phyloP scores from a whole-genome alignment of 1,140 invertebrate genomes.

The Drosophila triauraria region DNA sequence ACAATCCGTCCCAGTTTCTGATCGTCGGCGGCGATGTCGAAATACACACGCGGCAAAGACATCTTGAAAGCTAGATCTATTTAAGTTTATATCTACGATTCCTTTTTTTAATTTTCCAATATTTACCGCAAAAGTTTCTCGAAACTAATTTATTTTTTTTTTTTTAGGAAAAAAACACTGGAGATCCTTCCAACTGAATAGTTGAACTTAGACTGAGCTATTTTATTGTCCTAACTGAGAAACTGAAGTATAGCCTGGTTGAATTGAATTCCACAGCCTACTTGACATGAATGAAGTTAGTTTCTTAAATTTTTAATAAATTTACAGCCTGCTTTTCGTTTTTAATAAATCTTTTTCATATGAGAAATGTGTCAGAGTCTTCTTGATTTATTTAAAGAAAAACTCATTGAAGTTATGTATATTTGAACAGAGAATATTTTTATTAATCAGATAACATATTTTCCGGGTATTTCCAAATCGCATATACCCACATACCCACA shows the following conservation, averaged over 20 bases:
- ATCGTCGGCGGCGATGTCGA: conserved; percentile 22
- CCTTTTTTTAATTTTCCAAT: background rate
- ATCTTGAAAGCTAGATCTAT: conserved; percentile 26
- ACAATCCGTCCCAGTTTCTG: conserved; percentile 33
- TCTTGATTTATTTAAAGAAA: no score
- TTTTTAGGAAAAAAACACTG: background rate
- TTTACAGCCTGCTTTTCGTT: background rate
- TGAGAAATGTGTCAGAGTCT: no score
- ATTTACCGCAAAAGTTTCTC: conserved; percentile 17
- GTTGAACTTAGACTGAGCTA: background rate
- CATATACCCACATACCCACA: no score
- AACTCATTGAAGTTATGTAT: background rate
- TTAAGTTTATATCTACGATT: background rate
- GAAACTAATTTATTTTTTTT: no score
- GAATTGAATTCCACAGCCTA: background rate
- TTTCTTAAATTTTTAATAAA: background rate
- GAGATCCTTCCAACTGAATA: background rate
- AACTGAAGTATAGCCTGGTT: background rate
- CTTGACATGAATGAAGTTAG: background rate
- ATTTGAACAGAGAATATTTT: no score
- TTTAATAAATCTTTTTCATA: no score
- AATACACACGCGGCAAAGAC: conserved; percentile 34
- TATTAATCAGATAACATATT: no score
- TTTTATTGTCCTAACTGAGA: background rate
- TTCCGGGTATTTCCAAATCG: background rate